Evolutionary conservation across 2,888 invertebrate species (phyloP).

Genomic region (Neelides folsomi): DNA sequence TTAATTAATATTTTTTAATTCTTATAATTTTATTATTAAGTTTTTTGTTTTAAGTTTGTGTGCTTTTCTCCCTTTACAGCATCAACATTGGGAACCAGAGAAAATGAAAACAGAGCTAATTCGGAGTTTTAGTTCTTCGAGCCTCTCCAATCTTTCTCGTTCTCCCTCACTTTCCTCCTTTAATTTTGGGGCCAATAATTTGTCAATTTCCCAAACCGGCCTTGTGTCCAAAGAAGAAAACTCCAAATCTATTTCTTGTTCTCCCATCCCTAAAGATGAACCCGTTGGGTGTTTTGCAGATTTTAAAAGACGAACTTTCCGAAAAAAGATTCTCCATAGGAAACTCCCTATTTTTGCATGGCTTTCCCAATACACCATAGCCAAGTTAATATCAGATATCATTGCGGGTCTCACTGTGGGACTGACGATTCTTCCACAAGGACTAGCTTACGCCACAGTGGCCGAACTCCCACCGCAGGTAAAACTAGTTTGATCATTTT

Average conservation of each 20-base stretch:
- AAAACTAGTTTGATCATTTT: not conserved
- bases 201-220: conserved; percentile 12
- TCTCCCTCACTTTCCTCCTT: conserved; percentile 19
- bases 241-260: not conserved
- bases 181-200: conserved; percentile 1
- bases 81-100: not conserved
- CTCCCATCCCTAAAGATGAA: conserved; percentile 6
- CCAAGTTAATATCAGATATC: conserved; percentile 39
- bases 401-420: conserved; percentile 43
- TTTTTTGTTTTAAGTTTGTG: too few species aligned
- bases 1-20: too few species aligned
- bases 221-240: conserved; percentile 7
- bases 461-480: conserved; percentile 52
- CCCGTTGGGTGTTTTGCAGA: conserved; percentile 7
- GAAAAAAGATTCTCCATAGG: conserved; percentile 18
- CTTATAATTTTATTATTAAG: too few species aligned
- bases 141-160: conserved; percentile 22
- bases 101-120: conserved; percentile 32
- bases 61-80: too few species aligned
- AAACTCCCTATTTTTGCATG: conserved; percentile 34
- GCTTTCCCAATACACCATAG: conserved; percentile 36
- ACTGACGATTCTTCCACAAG: conserved; percentile 42
- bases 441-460: conserved; percentile 66
- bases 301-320: conserved; percentile 17
- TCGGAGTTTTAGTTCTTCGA: conserved; percentile 29